Percentiles rank a stretch among this genome's conserved stretches.
phyloP scores from a whole-genome alignment of 2,797 vertebrate genomes.

The Austrolebias charrua region DNA sequence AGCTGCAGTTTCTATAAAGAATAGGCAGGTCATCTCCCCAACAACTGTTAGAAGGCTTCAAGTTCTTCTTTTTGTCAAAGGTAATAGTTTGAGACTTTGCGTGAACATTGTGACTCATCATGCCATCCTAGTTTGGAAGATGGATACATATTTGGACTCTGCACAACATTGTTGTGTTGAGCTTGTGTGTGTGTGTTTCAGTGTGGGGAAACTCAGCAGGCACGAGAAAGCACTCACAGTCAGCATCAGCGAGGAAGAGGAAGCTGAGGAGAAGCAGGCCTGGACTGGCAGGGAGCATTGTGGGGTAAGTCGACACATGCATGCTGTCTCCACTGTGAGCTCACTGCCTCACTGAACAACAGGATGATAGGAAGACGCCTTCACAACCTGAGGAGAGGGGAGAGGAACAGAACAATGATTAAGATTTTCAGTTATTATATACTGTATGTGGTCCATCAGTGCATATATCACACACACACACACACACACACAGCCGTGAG shows the following conservation, averaged over 20 bases:
- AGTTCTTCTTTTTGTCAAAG: not conserved
- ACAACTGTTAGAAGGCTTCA: no score
- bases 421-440: constrained; percentile 25
- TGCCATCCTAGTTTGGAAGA: not conserved
- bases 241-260: constrained; percentile 84
- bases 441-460: constrained; percentile 7
- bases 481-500: constrained; percentile 29
- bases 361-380: constrained; percentile 80
- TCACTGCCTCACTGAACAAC: constrained; percentile 86
- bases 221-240: constrained; percentile 83
- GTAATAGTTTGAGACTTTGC: not conserved
- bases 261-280: constrained; percentile 87
- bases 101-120: not conserved
- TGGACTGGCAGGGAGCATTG: constrained; percentile 84
- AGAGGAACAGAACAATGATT: constrained; percentile 34
- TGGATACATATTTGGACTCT: not conserved
- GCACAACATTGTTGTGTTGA: not conserved
- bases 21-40: no score
- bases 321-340: constrained; percentile 82
- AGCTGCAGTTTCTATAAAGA: no score
- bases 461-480: constrained; percentile 24
- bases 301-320: constrained; percentile 86
- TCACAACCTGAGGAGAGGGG: constrained; percentile 84
- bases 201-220: not conserved
- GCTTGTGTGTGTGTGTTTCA: not conserved